Conservation (phyloP, 2,113 vertebrate genomes). For the Bettongia penicillata region DNA sequence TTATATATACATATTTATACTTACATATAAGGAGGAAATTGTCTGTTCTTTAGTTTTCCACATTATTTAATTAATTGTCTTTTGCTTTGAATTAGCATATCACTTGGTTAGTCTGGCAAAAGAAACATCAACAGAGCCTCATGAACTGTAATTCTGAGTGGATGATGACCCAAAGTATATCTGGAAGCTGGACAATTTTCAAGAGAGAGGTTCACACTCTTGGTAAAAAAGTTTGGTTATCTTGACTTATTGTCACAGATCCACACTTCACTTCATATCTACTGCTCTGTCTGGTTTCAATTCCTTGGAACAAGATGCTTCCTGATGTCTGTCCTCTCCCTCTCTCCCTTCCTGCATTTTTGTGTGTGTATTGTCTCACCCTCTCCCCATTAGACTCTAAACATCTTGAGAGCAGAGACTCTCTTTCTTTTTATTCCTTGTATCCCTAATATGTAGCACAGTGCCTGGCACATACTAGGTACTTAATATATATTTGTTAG, state of each 20-base stretch:
- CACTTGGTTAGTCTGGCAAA: not conserved
- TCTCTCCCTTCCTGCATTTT: not conserved
- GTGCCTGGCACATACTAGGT: not conserved
- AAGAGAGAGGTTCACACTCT: not conserved
- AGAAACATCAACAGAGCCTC: not conserved
- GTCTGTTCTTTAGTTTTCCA: not conserved
- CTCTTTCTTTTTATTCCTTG: not conserved
- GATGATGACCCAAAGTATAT: not conserved
- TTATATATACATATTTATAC: no score
- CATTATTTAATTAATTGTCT: not conserved
- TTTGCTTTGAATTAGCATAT: not conserved
- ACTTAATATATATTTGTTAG: not conserved
- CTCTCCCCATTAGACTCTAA: not conserved
- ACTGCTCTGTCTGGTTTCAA: not conserved
- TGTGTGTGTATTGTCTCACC: not conserved
- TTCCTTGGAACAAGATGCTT: not conserved
- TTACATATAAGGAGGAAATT: not conserved
- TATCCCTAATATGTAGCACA: not conserved
- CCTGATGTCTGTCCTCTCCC: not conserved
- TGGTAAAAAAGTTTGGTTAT: not conserved
- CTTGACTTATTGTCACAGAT: not conserved
- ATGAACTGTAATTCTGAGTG: not conserved
- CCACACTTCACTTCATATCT: not conserved
- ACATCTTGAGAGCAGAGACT: not conserved
- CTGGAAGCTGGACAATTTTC: not conserved